phyloP scores from a whole-genome alignment of 2,113 vertebrate genomes.

The Rhinopomastus cyanomelas region DNA sequence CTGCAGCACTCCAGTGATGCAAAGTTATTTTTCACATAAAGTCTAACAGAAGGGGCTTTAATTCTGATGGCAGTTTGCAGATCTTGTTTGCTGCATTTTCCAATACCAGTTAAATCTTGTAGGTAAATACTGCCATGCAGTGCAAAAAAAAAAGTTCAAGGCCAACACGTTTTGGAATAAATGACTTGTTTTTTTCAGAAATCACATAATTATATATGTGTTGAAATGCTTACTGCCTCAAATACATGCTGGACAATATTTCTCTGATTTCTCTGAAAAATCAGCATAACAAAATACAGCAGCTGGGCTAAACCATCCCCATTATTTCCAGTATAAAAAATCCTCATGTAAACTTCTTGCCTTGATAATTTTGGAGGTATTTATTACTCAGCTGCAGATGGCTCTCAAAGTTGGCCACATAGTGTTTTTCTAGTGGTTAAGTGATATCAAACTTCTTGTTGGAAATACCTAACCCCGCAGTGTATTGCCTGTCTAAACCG shows the following conservation, averaged over 20 bases:
- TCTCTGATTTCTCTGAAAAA: background rate
- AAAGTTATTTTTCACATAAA: conserved; percentile 1
- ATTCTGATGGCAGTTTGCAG: background rate
- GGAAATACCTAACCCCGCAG: background rate
- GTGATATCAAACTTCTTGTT: background rate
- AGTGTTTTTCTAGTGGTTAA: background rate
- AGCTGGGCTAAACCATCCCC: background rate
- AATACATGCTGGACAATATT: background rate
- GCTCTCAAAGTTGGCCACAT: background rate
- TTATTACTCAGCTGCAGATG: background rate
- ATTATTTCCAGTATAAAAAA: background rate
- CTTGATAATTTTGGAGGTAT: background rate
- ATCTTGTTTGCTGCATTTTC: conserved; percentile 15
- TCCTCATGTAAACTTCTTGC: background rate
- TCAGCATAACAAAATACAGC: background rate
- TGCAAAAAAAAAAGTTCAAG: background rate
- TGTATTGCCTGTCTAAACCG: background rate
- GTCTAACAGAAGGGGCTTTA: conserved; percentile 27
- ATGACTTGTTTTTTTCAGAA: background rate
- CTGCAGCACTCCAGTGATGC: background rate
- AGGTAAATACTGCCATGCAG: background rate
- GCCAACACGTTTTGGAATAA: background rate
- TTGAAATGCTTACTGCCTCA: background rate
- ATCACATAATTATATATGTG: background rate
- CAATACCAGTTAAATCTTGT: background rate